These are phyloP conservation scores for Achatina immaculata DNA, from an alignment of 1,140 invertebrate genomes.

Conservation along the genomic window DNA sequence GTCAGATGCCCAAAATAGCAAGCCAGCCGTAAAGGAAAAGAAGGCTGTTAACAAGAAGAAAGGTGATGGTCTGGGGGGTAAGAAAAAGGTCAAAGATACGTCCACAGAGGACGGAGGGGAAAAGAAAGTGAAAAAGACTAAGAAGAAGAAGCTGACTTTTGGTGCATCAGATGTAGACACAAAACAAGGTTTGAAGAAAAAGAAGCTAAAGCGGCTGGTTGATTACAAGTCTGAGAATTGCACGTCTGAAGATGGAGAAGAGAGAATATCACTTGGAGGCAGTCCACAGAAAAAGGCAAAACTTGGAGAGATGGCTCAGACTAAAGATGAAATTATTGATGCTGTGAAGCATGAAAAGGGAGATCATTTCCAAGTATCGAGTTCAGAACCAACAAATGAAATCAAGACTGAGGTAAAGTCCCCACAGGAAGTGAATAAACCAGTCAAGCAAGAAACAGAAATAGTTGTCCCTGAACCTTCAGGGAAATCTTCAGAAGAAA, in stretches of 20 bases:
- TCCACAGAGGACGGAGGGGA: conserved; percentile 18
- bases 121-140: conserved; percentile 32
- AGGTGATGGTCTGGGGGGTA: conserved; percentile 8
- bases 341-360: background rate
- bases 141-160: conserved; percentile 37
- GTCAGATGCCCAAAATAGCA: background rate
- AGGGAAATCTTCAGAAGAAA: background rate
- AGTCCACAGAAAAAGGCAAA: conserved; percentile 28
- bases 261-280: background rate
- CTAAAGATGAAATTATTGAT: background rate
- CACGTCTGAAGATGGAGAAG: conserved; percentile 30
- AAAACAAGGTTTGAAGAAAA: conserved; percentile 36
- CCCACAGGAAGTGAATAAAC: background rate
- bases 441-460: background rate
- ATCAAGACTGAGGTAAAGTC: conserved; percentile 3
- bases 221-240: conserved; percentile 37
- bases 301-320: background rate
- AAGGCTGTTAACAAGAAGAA: conserved; percentile 29
- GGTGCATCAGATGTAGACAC: conserved; percentile 27
- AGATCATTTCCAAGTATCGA: background rate
- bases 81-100: conserved; percentile 23
- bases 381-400: conserved; percentile 18
- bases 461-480: background rate
- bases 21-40: conserved; percentile 12
- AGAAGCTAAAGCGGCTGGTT: conserved; percentile 27